Percentiles rank a stretch among this genome's conserved stretches.
These are phyloP conservation scores for Melangyna quadrimaculata DNA, from an alignment of 2,888 invertebrate genomes.

Conservation along the genomic window DNA sequence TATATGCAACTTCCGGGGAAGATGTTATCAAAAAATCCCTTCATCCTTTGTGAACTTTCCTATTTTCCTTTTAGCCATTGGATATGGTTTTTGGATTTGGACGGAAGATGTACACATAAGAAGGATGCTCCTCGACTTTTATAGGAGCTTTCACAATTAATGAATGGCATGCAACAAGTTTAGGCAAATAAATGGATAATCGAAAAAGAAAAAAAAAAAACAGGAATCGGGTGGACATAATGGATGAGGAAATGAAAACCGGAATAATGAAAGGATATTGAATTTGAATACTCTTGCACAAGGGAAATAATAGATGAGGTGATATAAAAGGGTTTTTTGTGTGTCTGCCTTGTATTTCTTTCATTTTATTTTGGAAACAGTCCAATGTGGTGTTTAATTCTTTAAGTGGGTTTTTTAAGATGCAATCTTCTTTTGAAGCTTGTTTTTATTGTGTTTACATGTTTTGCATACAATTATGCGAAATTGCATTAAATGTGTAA, in stretches of 20 bases:
- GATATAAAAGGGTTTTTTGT: not conserved
- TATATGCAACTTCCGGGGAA: constrained; percentile 52
- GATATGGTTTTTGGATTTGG: not conserved
- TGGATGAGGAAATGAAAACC: constrained; percentile 38
- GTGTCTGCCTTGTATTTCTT: not conserved
- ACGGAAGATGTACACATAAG: not conserved
- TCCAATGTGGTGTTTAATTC: constrained; percentile 5
- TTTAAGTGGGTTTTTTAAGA: not conserved
- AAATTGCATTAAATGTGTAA: too few relatives aligned
- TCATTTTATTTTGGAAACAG: not conserved
- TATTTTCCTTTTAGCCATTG: constrained; percentile 13
- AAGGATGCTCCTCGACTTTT: constrained; percentile 20
- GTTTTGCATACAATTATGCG: too few relatives aligned
- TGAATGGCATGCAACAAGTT: constrained; percentile 68
- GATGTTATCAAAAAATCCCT: constrained; percentile 56
- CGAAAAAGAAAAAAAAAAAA: constrained; percentile 7
- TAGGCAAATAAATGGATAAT: constrained; percentile 50
- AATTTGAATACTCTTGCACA: constrained; percentile 27
- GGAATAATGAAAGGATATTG: constrained; percentile 36
- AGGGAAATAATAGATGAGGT: constrained; percentile 7
- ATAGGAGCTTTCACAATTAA: constrained; percentile 56
- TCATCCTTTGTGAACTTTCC: constrained; percentile 53
- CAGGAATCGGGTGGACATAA: constrained; percentile 33
- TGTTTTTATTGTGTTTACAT: too few relatives aligned
- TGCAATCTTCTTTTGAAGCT: not conserved